Base-by-base conservation (phyloP, 2,113 vertebrate species). In the Pedetes capensis region DNA sequence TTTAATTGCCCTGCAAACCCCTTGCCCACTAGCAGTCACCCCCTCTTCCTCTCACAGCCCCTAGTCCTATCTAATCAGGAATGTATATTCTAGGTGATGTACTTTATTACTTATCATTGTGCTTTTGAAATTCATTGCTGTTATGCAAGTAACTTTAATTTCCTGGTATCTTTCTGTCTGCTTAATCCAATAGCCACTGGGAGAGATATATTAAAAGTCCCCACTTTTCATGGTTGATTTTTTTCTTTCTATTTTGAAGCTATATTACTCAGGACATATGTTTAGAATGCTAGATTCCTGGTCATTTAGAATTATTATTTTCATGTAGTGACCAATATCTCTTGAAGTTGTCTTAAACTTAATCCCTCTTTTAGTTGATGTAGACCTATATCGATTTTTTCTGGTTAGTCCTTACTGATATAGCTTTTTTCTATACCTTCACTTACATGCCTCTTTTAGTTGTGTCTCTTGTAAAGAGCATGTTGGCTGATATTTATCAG, bases 181-280 rank as follows among this genome's bases (percentile, higher is more conserved):
- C 14, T 32, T 92, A 63, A 51, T 86, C 37, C 57, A 49, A 86
- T n/a, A 95, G 47, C 1, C 44, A 84, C 17, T 66, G 10, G 22
- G 32, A 72, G 32, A 93, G 27, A 13, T 27, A 4, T 72, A 72
- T 64, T 82, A 80, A 81, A 34, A 80, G 49, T 76, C 11, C 69
- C 23, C 23, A 49, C 13, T 8, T 68, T 32, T 94, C 51, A 81
- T 81, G 61, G 42, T 25, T 81, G 11, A 44, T 34, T 90, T 87
- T 86, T 27, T 92, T n/a, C n/a, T 88, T 91, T 88, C 22, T 61
- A 42, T 22, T 80, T 64, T 76, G 39, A 95, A 95, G 29, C 18
- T 87, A 37, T 49, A 22, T 57, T 87, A 69, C 68, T 84, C 49
- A 81, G 34, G 23, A 71, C 14, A 85, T 59, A 66, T 57, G 64